Evolutionary conservation across 2,888 invertebrate genomes (phyloP).

Genomic region (Monoplex corrugatus): DNA sequence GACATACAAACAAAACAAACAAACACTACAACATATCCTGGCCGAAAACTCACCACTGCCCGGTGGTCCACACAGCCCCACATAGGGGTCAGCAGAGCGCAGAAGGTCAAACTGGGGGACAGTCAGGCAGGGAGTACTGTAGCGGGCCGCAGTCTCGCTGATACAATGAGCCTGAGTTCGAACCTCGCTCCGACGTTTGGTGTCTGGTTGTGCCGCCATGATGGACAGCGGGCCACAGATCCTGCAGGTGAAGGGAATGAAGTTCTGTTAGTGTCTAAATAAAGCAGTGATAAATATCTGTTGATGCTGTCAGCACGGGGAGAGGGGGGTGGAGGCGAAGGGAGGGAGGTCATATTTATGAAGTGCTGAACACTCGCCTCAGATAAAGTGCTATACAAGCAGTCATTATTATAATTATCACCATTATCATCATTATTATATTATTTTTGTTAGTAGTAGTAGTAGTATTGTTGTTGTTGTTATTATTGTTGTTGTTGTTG

Average conservation of each 20-base stretch:
- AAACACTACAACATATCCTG: background rate
- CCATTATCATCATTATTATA: background rate
- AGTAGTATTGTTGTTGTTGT: background rate
- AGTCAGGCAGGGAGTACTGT: conserved; percentile 21
- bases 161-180: conserved; percentile 36
- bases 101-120: background rate
- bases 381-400: too few relatives aligned
- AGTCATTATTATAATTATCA: too few relatives aligned
- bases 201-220: conserved; percentile 10
- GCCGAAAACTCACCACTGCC: background rate
- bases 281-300: too few relatives aligned
- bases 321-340: too few relatives aligned
- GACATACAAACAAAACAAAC: background rate
- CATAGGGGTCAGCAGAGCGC: background rate
- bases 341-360: too few relatives aligned
- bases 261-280: too few relatives aligned
- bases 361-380: too few relatives aligned
- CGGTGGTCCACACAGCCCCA: conserved; percentile 32
- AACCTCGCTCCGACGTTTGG: conserved; percentile 39
- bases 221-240: conserved; percentile 39
- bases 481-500: too few relatives aligned
- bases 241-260: conserved; percentile 8
- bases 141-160: conserved; percentile 44
- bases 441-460: background rate
- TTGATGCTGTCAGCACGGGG: too few relatives aligned